phyloP scores from a whole-genome alignment of 2,113 vertebrate species.

The Theropithecus gelada region DNA sequence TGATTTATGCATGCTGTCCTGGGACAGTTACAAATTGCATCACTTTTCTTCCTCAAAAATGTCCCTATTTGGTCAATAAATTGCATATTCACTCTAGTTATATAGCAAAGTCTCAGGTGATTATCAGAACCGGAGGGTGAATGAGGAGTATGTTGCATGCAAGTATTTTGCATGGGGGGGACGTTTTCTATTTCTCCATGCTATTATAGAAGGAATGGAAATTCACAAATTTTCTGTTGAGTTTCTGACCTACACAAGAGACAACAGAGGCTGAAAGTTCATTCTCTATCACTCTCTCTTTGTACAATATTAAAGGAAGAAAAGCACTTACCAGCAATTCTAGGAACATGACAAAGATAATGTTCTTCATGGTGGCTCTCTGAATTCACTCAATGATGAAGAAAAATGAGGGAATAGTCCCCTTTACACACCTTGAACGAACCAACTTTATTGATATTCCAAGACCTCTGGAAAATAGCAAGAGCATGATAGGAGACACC shows the following conservation, averaged over 20 bases:
- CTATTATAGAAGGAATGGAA: neutral
- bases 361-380: constrained; percentile 79
- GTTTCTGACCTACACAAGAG: neutral
- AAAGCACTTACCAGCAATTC: constrained; percentile 80
- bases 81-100: neutral
- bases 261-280: neutral
- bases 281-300: neutral
- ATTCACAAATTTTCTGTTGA: neutral
- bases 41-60: too few relatives aligned
- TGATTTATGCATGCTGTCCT: neutral
- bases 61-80: neutral
- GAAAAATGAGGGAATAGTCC: neutral
- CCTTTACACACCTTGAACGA: neutral
- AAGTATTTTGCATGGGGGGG: too few relatives aligned
- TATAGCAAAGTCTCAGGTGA: neutral
- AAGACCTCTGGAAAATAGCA: neutral
- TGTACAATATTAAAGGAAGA: neutral
- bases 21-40: neutral
- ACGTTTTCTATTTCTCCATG: neutral
- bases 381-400: neutral
- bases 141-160: neutral
- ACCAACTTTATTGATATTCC: neutral
- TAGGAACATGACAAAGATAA: constrained; percentile 83
- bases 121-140: neutral
- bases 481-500: neutral